phyloP scores from a whole-genome alignment of 2,888 invertebrate genomes.

The Chesias legatella region DNA sequence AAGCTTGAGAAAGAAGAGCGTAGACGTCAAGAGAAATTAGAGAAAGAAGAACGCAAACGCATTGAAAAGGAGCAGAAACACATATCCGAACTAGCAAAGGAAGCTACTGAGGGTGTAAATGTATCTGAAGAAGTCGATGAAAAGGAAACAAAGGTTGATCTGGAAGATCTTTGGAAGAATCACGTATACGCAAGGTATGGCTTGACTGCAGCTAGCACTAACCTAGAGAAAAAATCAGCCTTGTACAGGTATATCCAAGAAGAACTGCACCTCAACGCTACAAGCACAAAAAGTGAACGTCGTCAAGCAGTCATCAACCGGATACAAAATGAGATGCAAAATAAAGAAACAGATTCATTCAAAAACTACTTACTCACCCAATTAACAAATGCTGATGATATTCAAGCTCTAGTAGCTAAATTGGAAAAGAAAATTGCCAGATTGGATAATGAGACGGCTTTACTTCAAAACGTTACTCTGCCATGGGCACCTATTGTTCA shows the following conservation, averaged over 20 bases:
- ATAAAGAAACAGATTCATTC: constrained; percentile 44
- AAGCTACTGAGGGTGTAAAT: constrained; percentile 32
- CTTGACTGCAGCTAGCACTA: constrained; percentile 47
- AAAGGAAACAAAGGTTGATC: constrained; percentile 47
- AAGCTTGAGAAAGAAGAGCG: constrained; percentile 43
- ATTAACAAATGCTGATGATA: constrained; percentile 50
- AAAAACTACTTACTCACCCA: constrained; percentile 51
- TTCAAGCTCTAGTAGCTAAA: constrained; percentile 50
- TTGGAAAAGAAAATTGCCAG: constrained; percentile 58
- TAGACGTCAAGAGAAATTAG: constrained; percentile 40
- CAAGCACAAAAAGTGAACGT: constrained; percentile 60
- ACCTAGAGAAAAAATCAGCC: constrained; percentile 52
- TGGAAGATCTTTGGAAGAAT: constrained; percentile 65
- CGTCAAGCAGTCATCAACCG: constrained; percentile 58
- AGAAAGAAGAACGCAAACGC: constrained; percentile 32
- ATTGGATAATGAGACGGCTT: constrained; percentile 55
- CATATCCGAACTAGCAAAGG: constrained; percentile 45
- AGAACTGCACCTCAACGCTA: constrained; percentile 53
- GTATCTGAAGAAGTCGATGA: constrained; percentile 46
- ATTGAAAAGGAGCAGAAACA: constrained; percentile 22
- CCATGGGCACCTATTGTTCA: constrained; percentile 52
- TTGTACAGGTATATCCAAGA: constrained; percentile 54
- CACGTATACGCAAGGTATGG: constrained; percentile 62
- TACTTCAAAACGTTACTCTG: constrained; percentile 49
- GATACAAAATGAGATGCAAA: constrained; percentile 51